Conservation (phyloP, 2,113 vertebrate genomes). For the Chloebia gouldiae region DNA sequence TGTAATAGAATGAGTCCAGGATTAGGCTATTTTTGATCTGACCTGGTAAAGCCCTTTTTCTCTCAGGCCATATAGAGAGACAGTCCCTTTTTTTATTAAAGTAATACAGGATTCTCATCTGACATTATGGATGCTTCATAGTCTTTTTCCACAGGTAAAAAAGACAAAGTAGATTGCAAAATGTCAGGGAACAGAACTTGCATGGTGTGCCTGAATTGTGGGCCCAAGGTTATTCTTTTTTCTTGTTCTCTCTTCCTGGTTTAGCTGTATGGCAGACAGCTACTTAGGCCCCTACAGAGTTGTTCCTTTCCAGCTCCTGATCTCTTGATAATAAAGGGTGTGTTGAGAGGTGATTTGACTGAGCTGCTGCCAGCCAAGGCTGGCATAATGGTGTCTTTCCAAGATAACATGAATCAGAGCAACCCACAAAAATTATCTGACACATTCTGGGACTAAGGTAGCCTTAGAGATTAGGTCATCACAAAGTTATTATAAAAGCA, state of each 20-base stretch:
- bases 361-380: background rate
- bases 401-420: background rate
- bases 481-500: background rate
- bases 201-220: background rate
- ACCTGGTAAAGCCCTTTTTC: background rate
- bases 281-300: background rate
- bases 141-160: background rate
- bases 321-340: background rate
- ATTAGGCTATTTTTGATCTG: background rate
- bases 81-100: background rate
- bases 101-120: background rate
- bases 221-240: background rate
- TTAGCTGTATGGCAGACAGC: background rate
- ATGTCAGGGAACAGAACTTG: background rate
- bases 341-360: background rate
- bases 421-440: background rate
- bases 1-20: background rate
- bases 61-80: background rate
- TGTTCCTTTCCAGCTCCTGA: background rate
- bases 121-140: background rate
- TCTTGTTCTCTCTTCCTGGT: background rate
- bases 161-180: background rate
- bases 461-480: background rate
- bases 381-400: background rate
- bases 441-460: background rate